phyloP scores from a whole-genome alignment of 2,888 invertebrate genomes.

The Cerastoderma edule region DNA sequence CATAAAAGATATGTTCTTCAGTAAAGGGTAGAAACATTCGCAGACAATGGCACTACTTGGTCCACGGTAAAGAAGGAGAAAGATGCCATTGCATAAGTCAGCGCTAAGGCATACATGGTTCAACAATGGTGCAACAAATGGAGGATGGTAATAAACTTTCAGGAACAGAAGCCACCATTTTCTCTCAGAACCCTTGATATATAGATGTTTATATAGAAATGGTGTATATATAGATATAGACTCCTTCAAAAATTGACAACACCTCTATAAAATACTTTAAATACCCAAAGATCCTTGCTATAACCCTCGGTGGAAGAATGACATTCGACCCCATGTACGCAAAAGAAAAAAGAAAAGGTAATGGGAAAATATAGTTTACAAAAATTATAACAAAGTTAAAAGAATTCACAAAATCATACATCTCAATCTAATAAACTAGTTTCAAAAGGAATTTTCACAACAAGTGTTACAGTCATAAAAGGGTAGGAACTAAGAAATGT shows the following conservation, averaged over 20 bases:
- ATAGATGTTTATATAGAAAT: too few relatives aligned
- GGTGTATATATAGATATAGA: too few relatives aligned
- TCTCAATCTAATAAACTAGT: too few relatives aligned
- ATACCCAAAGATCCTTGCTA: not conserved
- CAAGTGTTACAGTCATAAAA: too few relatives aligned
- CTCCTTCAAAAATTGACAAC: not conserved
- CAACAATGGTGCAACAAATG: not conserved
- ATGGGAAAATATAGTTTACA: too few relatives aligned
- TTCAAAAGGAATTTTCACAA: too few relatives aligned
- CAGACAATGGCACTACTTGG: constrained; percentile 1
- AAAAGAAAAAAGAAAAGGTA: not conserved
- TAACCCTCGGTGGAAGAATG: not conserved
- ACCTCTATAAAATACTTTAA: not conserved
- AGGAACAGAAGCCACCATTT: not conserved
- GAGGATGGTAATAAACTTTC: not conserved
- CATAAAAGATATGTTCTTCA: not conserved
- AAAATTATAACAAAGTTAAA: too few relatives aligned
- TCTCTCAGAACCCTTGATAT: not conserved
- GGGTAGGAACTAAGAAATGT: too few relatives aligned
- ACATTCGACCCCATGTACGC: not conserved
- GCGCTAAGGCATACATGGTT: not conserved
- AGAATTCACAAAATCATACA: too few relatives aligned
- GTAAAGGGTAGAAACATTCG: not conserved
- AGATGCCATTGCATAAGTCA: not conserved
- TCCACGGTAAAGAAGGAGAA: not conserved